Evolutionary conservation across 2,797 vertebrate genomes (phyloP).

Genomic region (Darevskia mixta): DNA sequence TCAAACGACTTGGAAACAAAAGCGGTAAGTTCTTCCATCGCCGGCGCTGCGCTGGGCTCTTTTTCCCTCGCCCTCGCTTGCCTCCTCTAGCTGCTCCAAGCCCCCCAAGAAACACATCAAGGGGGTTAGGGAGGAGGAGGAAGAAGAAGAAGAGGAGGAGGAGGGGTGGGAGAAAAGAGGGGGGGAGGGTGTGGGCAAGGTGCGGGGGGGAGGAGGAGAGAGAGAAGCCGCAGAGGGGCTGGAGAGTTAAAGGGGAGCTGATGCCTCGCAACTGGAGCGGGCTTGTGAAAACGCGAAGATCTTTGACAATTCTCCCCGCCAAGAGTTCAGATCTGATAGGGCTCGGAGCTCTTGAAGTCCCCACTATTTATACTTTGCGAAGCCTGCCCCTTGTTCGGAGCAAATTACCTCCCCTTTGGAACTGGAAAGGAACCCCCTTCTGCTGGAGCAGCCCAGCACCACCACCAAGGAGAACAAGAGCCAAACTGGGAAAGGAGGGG

Average conservation of each 20-base stretch:
- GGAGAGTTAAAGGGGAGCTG: conserved; percentile 81
- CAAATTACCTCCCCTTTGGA: conserved; percentile 94
- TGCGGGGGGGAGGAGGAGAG: conserved; percentile 55
- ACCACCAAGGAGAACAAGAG: conserved; percentile 30
- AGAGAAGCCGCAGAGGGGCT: conserved; percentile 57
- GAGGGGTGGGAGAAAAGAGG: conserved; percentile 40
- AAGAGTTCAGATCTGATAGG: conserved; percentile 90
- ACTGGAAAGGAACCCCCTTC: conserved; percentile 87
- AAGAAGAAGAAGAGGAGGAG: conserved; percentile 44
- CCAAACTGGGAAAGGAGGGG: not conserved
- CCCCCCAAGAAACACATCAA: conserved; percentile 89
- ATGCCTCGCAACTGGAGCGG: conserved; percentile 81
- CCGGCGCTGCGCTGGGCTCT: conserved; percentile 68
- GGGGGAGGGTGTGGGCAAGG: conserved; percentile 18
- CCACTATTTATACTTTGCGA: conserved; percentile 98
- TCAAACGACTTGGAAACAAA: conserved; percentile 99
- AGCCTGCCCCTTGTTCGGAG: conserved; percentile 95
- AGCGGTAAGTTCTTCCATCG: conserved; percentile 98
- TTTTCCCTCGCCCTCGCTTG: conserved; percentile 59
- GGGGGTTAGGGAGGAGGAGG: conserved; percentile 75
- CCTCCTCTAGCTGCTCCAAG: conserved; percentile 81
- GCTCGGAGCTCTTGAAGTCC: conserved; percentile 91
- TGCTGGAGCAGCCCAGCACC: conserved; percentile 77
- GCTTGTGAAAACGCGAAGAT: conserved; percentile 79
- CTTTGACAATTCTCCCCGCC: conserved; percentile 87